These are phyloP conservation scores for Athalia rosae DNA, from an alignment of 2,888 invertebrate species.

Conservation along the genomic window DNA sequence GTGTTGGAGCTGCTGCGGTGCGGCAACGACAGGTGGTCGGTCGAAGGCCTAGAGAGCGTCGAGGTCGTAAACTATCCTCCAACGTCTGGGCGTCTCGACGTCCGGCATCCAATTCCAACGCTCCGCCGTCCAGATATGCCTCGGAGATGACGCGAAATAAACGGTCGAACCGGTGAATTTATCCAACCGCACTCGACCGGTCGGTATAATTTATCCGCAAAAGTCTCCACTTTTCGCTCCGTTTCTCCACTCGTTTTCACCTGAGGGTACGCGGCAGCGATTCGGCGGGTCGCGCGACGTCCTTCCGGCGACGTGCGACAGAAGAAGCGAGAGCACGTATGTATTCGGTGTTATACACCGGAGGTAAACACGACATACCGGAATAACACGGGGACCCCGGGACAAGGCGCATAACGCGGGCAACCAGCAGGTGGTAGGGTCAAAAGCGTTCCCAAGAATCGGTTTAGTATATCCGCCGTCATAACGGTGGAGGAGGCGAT, in stretches of 20 bases:
- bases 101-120: constrained; percentile 16
- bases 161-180: not conserved
- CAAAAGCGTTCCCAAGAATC: constrained; percentile 69
- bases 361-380: constrained; percentile 44
- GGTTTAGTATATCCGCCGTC: constrained; percentile 58
- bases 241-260: not conserved
- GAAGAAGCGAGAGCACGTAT: constrained; percentile 1
- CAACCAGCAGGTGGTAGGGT: constrained; percentile 71
- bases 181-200: too few species aligned
- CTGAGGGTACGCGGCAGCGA: constrained; percentile 1
- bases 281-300: constrained; percentile 35
- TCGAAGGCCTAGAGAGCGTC: constrained; percentile 45
- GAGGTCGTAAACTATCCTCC: constrained; percentile 45
- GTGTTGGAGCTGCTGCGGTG: not conserved
- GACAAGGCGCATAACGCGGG: constrained; percentile 49
- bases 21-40: constrained; percentile 46
- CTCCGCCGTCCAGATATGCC: constrained; percentile 29
- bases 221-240: too few species aligned
- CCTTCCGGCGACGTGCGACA: constrained; percentile 44
- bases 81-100: constrained; percentile 44
- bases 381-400: constrained; percentile 1
- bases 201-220: not conserved
- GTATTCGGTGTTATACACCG: constrained; percentile 44
- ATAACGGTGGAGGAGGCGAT: constrained; percentile 29
- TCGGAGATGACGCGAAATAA: constrained; percentile 24